Conservation (phyloP, 2,888 invertebrate species). For the Linnaemya vulpina region DNA sequence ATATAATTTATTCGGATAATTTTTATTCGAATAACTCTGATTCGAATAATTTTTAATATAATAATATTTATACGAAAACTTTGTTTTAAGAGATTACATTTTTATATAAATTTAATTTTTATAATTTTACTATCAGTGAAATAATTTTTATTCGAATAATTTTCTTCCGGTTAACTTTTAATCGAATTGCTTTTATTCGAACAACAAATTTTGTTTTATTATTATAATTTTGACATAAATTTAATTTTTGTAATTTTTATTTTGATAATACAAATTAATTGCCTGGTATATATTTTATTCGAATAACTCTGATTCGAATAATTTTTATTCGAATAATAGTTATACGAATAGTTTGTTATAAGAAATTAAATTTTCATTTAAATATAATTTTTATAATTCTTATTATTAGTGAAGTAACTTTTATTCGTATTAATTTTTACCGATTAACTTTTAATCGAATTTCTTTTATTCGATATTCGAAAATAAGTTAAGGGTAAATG, state of each 20-base stretch:
- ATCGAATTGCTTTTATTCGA: background rate
- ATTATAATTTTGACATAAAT: too few relatives aligned
- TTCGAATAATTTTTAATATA: background rate
- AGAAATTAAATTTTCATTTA: too few relatives aligned
- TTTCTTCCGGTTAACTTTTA: background rate
- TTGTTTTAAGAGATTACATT: too few relatives aligned
- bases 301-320: background rate
- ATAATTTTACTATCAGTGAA: background rate
- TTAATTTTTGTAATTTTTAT: too few relatives aligned
- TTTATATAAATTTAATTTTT: too few relatives aligned
- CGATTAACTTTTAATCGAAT: background rate
- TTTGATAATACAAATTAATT: background rate
- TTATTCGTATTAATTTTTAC: too few relatives aligned
- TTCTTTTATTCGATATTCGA: background rate
- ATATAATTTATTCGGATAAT: background rate
- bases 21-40: background rate
- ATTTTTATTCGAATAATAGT: background rate
- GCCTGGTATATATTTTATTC: background rate
- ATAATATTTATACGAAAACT: too few relatives aligned
- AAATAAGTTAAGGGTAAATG: background rate
- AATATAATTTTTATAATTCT: too few relatives aligned
- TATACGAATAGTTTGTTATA: background rate
- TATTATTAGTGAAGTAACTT: too few relatives aligned
- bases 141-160: background rate
- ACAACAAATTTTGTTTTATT: background rate